phyloP scores from a whole-genome alignment of 2,113 vertebrate species.

The Caracal caracal region DNA sequence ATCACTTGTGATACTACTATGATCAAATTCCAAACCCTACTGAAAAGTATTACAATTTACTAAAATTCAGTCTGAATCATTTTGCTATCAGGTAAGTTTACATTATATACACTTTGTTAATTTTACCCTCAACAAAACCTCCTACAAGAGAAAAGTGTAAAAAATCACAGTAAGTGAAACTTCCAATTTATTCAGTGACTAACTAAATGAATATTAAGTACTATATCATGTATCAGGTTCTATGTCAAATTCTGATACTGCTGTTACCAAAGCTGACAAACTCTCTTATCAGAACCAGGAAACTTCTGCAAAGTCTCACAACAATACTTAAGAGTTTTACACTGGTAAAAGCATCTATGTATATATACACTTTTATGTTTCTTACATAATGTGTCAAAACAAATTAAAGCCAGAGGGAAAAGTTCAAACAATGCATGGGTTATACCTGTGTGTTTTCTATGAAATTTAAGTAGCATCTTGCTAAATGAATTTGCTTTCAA shows the following conservation, averaged over 20 bases:
- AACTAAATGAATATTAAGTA: not conserved
- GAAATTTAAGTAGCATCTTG: not conserved
- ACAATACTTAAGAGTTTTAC: not conserved
- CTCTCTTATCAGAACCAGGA: not conserved
- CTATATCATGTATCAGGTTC: not conserved
- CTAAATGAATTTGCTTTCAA: not conserved
- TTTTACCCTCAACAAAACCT: not conserved
- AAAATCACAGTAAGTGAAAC: not conserved
- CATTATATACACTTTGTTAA: not conserved
- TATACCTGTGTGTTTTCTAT: not conserved
- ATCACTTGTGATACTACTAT: not conserved
- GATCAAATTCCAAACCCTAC: not conserved
- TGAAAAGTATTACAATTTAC: not conserved
- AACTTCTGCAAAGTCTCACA: not conserved
- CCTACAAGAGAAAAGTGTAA: not conserved
- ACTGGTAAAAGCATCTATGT: not conserved
- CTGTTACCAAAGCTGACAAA: not conserved
- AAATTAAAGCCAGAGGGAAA: constrained; percentile 16
- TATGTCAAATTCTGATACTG: not conserved
- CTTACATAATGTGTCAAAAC: not conserved
- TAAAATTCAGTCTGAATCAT: not conserved
- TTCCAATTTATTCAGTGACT: not conserved
- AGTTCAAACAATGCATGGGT: not conserved
- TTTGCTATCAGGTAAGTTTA: constrained; percentile 6
- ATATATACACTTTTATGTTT: not conserved